phyloP scores from a whole-genome alignment of 2,797 vertebrate species.

The Pangasius mekongensis region DNA sequence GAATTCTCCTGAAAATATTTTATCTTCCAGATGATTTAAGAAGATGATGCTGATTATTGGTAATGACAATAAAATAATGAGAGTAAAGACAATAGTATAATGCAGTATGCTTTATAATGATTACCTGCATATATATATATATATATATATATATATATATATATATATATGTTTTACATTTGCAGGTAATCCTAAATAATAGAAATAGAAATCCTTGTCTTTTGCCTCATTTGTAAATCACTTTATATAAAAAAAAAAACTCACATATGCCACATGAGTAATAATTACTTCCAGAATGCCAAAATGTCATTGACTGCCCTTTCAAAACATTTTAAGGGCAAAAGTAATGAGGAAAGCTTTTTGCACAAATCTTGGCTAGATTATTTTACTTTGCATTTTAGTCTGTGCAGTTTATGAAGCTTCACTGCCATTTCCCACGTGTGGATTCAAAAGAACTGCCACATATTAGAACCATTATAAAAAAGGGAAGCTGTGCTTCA shows the following conservation, averaged over 20 bases:
- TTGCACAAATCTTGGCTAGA: not conserved
- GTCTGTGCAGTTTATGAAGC: not conserved
- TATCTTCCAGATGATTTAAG: not conserved
- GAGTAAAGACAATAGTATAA: too few species aligned
- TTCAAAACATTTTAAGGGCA: constrained; percentile 3
- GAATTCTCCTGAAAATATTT: not conserved
- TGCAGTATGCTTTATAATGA: too few species aligned
- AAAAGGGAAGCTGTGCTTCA: constrained; percentile 27
- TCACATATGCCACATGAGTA: not conserved
- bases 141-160: too few species aligned
- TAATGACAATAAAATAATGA: too few species aligned
- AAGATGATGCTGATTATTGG: too few species aligned
- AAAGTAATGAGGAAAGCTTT: not conserved
- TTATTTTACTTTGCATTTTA: constrained; percentile 1
- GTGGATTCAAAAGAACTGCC: constrained; percentile 15
- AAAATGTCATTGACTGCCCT: constrained; percentile 3
- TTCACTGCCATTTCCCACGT: constrained; percentile 9
- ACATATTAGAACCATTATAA: constrained; percentile 9
- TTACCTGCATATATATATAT: too few species aligned
- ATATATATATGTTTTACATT: too few species aligned
- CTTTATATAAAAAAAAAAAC: not conserved
- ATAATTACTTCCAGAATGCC: constrained; percentile 1
- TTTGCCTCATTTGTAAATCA: not conserved
- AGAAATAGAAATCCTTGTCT: not conserved
- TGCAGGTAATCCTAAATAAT: not conserved